phyloP scores from a whole-genome alignment of 1,140 invertebrate genomes.

The Thrips palmi region DNA sequence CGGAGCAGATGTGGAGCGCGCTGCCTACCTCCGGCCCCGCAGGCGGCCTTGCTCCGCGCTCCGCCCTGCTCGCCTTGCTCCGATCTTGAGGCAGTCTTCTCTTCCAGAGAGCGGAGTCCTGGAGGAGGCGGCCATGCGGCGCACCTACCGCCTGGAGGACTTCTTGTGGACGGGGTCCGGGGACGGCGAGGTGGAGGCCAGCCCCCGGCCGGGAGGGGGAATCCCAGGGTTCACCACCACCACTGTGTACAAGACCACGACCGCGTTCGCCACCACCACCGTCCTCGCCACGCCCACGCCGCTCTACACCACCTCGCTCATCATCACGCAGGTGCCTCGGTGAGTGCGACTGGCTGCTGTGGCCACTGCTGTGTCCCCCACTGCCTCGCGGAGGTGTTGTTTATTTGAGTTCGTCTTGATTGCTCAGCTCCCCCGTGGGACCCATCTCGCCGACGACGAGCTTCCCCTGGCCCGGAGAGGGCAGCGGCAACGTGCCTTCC shows the following conservation, averaged over 20 bases:
- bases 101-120: too few relatives aligned
- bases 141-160: conserved; percentile 49
- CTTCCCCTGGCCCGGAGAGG: conserved; percentile 10
- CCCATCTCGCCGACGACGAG: conserved; percentile 12
- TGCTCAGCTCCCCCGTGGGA: conserved; percentile 8
- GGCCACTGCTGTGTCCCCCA: not conserved
- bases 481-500: conserved; percentile 16
- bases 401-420: not conserved
- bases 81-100: too few relatives aligned
- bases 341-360: too few relatives aligned
- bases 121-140: too few relatives aligned
- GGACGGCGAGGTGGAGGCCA: conserved; percentile 32
- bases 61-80: too few relatives aligned
- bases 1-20: too few relatives aligned
- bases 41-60: too few relatives aligned
- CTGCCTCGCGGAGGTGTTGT: conserved; percentile 1
- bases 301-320: conserved; percentile 1
- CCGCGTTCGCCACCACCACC: conserved; percentile 29
- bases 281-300: conserved; percentile 23
- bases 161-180: conserved; percentile 74
- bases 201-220: conserved; percentile 19
- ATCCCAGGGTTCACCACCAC: too few relatives aligned
- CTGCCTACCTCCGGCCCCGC: too few relatives aligned
- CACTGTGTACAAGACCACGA: conserved; percentile 18
- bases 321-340: too few relatives aligned